Evolutionary conservation across 2,797 vertebrate genomes (phyloP).

Genomic region (Propithecus deckenii): DNA sequence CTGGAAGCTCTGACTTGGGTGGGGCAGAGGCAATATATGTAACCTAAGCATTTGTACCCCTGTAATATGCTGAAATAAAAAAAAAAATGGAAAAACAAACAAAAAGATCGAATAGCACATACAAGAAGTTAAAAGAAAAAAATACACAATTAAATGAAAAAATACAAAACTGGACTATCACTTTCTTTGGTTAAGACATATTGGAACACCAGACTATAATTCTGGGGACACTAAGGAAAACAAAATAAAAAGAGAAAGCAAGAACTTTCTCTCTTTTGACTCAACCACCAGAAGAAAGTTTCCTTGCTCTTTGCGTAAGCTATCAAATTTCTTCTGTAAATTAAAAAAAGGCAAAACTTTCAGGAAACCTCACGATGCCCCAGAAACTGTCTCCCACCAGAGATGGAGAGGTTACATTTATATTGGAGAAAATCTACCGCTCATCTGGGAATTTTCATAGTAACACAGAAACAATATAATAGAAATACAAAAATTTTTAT

Average conservation of each 20-base stretch:
- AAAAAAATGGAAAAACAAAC: too few relatives aligned
- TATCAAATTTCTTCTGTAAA: not conserved
- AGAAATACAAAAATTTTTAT: not conserved
- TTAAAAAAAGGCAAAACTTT: slow-evolving; percentile 2
- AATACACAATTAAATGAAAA: not conserved
- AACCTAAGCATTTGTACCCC: too few relatives aligned
- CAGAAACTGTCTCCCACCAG: not conserved
- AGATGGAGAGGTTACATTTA: not conserved
- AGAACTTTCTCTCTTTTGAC: not conserved
- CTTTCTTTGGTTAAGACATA: slow-evolving; percentile 2
- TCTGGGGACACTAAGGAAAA: not conserved
- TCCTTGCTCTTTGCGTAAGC: not conserved
- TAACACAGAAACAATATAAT: not conserved
- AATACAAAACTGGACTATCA: not conserved
- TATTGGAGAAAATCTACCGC: not conserved
- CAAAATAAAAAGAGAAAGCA: not conserved
- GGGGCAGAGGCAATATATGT: too few relatives aligned
- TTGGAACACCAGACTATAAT: slow-evolving; percentile 16
- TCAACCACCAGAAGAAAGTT: not conserved
- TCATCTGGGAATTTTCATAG: not conserved
- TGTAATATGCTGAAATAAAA: too few relatives aligned
- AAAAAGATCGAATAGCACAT: not conserved
- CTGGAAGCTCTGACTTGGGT: too few relatives aligned
- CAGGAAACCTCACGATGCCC: not conserved
- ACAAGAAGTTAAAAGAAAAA: not conserved